Percentiles rank a stretch among this genome's conserved stretches.
These are phyloP conservation scores for Acanthosepion pharaonis DNA, from an alignment of 2,888 invertebrate species.

Conservation along the genomic window DNA sequence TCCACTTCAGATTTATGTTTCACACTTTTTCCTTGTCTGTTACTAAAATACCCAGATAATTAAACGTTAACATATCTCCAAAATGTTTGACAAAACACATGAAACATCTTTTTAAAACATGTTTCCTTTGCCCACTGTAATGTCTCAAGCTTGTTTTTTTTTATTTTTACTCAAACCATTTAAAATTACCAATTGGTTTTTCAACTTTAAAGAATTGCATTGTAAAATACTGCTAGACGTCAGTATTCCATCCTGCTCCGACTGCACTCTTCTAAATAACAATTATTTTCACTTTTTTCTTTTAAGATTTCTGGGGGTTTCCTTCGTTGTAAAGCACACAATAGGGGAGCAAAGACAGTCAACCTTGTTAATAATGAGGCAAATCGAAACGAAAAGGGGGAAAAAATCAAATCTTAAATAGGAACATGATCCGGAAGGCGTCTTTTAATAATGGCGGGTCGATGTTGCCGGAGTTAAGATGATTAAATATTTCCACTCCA, in stretches of 20 bases:
- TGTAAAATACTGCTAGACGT: too few species aligned
- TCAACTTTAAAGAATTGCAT: too few species aligned
- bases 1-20: too few species aligned
- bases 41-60: too few species aligned
- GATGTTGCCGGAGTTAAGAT: background rate
- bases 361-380: background rate
- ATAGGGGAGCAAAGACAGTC: background rate
- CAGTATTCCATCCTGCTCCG: background rate
- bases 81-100: too few species aligned
- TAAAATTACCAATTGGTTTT: too few species aligned
- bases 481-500: conserved; percentile 21
- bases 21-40: too few species aligned
- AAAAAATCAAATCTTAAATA: background rate
- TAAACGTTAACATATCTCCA: too few species aligned
- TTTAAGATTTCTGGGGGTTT: background rate
- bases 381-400: background rate
- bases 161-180: too few species aligned
- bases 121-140: too few species aligned
- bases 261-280: background rate
- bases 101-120: too few species aligned
- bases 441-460: background rate
- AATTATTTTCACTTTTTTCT: conserved; percentile 17
- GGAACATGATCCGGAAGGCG: background rate
- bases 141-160: too few species aligned
- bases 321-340: background rate